phyloP scores from a whole-genome alignment of 1,140 invertebrate species.

The Odontomachus brunneus region DNA sequence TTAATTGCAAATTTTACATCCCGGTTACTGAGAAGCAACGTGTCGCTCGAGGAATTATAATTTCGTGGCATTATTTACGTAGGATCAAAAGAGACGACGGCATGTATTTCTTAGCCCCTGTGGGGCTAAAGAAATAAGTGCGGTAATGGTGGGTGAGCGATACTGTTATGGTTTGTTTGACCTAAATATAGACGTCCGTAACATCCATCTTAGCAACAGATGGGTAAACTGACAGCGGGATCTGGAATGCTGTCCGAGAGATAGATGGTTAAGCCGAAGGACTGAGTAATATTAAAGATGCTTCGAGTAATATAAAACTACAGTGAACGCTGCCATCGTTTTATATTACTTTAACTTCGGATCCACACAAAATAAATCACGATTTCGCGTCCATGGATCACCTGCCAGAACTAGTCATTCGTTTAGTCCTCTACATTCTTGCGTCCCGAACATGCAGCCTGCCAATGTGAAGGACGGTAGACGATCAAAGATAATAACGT shows the following conservation, averaged over 20 bases:
- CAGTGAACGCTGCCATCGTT: conserved; percentile 31
- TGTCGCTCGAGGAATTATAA: neutral
- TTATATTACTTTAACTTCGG: conserved; percentile 49
- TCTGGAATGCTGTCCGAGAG: conserved; percentile 51
- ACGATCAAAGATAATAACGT: neutral
- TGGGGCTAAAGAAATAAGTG: conserved; percentile 8
- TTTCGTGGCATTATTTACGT: neutral
- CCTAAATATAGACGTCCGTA: conserved; percentile 51
- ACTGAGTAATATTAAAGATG: conserved; percentile 60
- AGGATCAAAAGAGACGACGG: neutral
- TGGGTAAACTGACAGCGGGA: conserved; percentile 57
- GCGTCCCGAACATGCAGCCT: neutral
- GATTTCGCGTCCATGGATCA: conserved; percentile 41
- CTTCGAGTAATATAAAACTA: conserved; percentile 52
- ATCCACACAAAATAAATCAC: conserved; percentile 47
- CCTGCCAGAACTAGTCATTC: conserved; percentile 2
- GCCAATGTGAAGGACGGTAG: neutral
- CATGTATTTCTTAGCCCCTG: neutral
- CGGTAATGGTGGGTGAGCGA: conserved; percentile 8
- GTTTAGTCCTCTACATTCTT: conserved; percentile 7
- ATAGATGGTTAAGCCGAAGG: conserved; percentile 49
- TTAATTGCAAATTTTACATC: neutral
- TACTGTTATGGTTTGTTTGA: conserved; percentile 54
- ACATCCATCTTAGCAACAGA: conserved; percentile 58
- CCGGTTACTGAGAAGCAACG: neutral